Conservation (phyloP, 2,113 vertebrate genomes). For the Athene cunicularia region DNA sequence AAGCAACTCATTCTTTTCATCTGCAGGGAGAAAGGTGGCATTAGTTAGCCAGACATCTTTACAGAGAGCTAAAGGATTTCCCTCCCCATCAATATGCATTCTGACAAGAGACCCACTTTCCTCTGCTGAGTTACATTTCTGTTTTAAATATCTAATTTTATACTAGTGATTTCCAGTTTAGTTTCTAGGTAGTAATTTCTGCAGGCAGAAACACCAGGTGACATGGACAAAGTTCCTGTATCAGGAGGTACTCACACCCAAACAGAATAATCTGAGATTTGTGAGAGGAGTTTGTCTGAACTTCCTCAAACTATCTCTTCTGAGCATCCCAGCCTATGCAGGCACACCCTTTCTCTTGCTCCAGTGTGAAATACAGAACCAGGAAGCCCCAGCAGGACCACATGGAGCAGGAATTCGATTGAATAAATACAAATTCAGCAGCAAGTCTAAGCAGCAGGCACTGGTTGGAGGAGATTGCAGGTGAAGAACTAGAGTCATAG, state of each 20-base stretch:
- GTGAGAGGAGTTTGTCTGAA: not conserved
- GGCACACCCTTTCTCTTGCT: not conserved
- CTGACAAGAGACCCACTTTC: not conserved
- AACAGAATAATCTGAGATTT: not conserved
- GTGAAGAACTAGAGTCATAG: not conserved
- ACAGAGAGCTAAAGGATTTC: conserved; percentile 1
- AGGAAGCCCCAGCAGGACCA: not conserved
- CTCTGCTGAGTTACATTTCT: not conserved
- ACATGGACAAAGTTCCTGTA: not conserved
- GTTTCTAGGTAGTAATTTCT: not conserved
- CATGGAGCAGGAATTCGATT: not conserved
- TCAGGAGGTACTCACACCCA: not conserved
- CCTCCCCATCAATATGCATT: not conserved
- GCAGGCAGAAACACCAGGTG: not conserved
- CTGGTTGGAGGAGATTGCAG: not conserved
- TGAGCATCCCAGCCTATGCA: not conserved
- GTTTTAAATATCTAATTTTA: not conserved
- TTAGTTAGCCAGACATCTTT: conserved; percentile 47
- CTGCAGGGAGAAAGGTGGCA: not conserved
- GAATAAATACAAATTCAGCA: not conserved
- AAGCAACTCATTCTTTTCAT: conserved; percentile 4
- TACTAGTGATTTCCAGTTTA: not conserved
- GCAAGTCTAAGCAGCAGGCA: not conserved
- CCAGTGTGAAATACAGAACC: not conserved
- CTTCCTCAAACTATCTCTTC: not conserved